Conservation (phyloP, 2,888 invertebrate genomes). For the Volucella inflata region DNA sequence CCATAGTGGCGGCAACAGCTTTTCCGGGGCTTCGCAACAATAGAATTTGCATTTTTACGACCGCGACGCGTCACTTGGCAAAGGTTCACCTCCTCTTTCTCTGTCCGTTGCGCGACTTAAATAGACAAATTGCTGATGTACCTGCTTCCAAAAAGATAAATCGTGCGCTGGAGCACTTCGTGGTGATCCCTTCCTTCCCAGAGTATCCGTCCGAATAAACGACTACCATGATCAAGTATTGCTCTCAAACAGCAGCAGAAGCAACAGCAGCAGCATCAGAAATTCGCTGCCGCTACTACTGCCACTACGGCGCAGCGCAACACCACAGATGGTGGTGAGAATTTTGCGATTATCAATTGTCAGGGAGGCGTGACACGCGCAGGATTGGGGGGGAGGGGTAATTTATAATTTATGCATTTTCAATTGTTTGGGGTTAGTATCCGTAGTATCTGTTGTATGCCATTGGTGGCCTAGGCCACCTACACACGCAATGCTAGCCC, state of each 20-base stretch:
- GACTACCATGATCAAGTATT: constrained; percentile 14
- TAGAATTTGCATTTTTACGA: constrained; percentile 69
- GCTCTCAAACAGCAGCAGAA: constrained; percentile 4
- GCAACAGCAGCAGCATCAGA: too few relatives aligned
- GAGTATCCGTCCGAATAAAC: too few relatives aligned
- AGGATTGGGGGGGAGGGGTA: constrained; percentile 4
- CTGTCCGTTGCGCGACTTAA: constrained; percentile 57
- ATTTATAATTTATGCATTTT: constrained; percentile 74
- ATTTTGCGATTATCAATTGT: constrained; percentile 39
- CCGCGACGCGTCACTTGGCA: constrained; percentile 8
- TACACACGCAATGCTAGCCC: constrained; percentile 49
- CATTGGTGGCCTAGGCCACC: constrained; percentile 59
- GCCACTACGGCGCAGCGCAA: background rate
- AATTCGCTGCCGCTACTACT: constrained; percentile 18
- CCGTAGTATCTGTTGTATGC: constrained; percentile 40
- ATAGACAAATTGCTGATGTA: constrained; percentile 75
- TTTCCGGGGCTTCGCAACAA: constrained; percentile 70
- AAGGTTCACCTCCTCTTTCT: constrained; percentile 35
- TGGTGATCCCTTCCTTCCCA: constrained; percentile 63
- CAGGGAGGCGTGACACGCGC: background rate
- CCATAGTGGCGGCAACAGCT: constrained; percentile 35
- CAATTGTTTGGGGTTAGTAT: constrained; percentile 57
- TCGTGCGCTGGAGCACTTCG: constrained; percentile 73
- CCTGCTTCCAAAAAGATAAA: constrained; percentile 71
- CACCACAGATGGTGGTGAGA: constrained; percentile 46